Evolutionary conservation across 2,888 invertebrate species (phyloP).

Genomic region (Portevinia maculata): DNA sequence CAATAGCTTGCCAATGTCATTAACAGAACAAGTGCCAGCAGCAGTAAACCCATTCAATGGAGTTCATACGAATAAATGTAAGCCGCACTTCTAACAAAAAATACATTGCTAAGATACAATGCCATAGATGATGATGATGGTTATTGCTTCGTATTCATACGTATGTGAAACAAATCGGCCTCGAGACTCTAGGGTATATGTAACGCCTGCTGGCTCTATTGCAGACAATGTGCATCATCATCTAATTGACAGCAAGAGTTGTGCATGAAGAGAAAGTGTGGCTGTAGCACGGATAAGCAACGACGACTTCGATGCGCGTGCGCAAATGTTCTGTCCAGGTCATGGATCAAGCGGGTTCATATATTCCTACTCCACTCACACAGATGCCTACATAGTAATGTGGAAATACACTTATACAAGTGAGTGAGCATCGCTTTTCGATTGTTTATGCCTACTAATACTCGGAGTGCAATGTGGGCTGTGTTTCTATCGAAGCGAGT

Average conservation of each 20-base stretch:
- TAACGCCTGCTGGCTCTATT: slow-evolving; percentile 23
- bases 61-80: slow-evolving; percentile 19
- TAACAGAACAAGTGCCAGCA: slow-evolving; percentile 48
- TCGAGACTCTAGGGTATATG: slow-evolving; percentile 10
- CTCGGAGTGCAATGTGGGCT: slow-evolving; percentile 23
- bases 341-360: slow-evolving; percentile 47
- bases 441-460: slow-evolving; percentile 38
- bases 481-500: slow-evolving; percentile 1
- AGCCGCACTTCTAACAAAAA: slow-evolving; percentile 12
- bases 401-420: slow-evolving; percentile 22
- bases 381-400: slow-evolving; percentile 3
- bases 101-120: not conserved
- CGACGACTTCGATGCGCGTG: slow-evolving; percentile 20
- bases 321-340: slow-evolving; percentile 37
- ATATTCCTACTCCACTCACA: slow-evolving; percentile 1
- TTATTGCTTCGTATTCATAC: slow-evolving; percentile 41
- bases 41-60: slow-evolving; percentile 38
- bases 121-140: slow-evolving; percentile 24
- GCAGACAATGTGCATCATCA: slow-evolving; percentile 56
- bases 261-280: slow-evolving; percentile 57
- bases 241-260: slow-evolving; percentile 48
- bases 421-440: slow-evolving; percentile 52
- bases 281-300: slow-evolving; percentile 37
- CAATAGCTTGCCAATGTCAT: slow-evolving; percentile 57
- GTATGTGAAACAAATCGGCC: slow-evolving; percentile 47